Base-by-base conservation (phyloP, 2,113 vertebrate genomes). In the Cettia cetti region DNA sequence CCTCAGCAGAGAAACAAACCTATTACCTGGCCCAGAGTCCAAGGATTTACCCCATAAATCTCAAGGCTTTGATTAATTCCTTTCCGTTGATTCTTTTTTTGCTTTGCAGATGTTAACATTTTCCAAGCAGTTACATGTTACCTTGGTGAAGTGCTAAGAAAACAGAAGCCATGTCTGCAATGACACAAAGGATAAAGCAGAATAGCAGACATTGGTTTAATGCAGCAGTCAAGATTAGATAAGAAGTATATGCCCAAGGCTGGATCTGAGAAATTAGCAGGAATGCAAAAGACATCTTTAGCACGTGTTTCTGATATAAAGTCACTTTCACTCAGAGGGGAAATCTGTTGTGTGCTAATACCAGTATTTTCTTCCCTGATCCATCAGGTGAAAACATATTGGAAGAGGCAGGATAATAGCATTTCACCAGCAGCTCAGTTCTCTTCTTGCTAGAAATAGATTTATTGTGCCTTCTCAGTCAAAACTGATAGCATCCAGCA, bases 71-170 rank as follows among this genome's bases (percentile, higher is more conserved):
- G 95, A 92, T 94, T 94, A 89, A 94, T 94, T 94, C 89, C 81
- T 77, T 91, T 90, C 69, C 77, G 79, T 89, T 80, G 83, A 13
- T 61, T 91, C 75, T 26, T 81, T 82, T 83, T 83, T 65, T 13
- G 66, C 57, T 82, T 90, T 0, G 0, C 95, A 95, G 93, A 96
- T 92, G 94, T 94, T 96, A 92, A 95, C 82, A 63, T 96, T 96
- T 97, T 94, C 94, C 94, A 63, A 95, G 80, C 54, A 84, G 82
- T 92, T 96, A 45, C 42, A 42, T 14, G 85, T 89, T 95, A 89
- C 90, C 77, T 92, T 93, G 82, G 93, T 95, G 95, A 95, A 93
- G 77, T 76, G 92, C 92, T 91, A 94, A 84, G 90, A 95, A 96
- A 96, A 96, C 52, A 93, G 93, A 93, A 95, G 89, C 69, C 82